These are phyloP conservation scores for Calyptomena viridis DNA, from an alignment of 2,113 vertebrate genomes.

Conservation along the genomic window DNA sequence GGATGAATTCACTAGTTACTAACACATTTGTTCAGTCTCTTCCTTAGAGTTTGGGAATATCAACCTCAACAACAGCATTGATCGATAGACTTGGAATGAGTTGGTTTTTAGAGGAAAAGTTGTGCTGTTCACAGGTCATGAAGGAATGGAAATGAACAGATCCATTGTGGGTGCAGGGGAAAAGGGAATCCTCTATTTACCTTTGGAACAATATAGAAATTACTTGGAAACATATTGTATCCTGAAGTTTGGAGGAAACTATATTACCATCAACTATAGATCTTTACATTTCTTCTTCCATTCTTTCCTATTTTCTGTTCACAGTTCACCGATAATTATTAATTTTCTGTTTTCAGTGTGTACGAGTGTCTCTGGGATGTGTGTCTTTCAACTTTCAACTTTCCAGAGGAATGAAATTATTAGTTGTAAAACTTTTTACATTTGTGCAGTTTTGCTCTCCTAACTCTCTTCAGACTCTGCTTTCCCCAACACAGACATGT, in stretches of 20 bases:
- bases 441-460: not conserved
- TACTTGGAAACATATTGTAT: not conserved
- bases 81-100: not conserved
- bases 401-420: not conserved
- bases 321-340: not conserved
- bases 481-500: not conserved
- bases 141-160: not conserved
- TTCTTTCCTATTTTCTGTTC: not conserved
- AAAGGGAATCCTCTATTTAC: not conserved
- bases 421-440: not conserved
- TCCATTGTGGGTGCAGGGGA: not conserved
- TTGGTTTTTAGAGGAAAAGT: not conserved
- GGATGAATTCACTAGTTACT: not conserved
- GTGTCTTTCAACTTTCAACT: not conserved
- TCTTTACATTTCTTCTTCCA: not conserved
- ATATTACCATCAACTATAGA: not conserved
- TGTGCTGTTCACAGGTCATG: not conserved
- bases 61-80: not conserved
- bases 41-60: not conserved
- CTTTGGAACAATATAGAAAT: not conserved
- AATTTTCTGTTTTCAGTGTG: not conserved
- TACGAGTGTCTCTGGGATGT: accelerated
- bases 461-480: not conserved
- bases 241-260: not conserved
- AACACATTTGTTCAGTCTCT: not conserved